Base-by-base conservation (phyloP, 2,888 invertebrate genomes). In the Fragum sueziense region DNA sequence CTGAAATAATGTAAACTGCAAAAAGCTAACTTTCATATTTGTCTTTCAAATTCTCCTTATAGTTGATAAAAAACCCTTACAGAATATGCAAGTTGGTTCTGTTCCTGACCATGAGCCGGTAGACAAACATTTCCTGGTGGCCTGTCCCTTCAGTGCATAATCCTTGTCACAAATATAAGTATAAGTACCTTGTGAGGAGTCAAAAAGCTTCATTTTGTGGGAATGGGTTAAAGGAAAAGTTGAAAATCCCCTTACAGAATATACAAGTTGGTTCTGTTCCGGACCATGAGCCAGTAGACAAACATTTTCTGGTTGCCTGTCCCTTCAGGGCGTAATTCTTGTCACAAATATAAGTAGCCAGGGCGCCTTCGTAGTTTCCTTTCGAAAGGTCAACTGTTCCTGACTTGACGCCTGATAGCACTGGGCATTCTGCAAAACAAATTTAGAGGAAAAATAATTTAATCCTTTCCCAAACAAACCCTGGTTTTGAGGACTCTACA, bases 41-140 rank as follows among this genome's bases (percentile, higher is more conserved):
- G 37, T 37, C 37, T 9, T 37, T 37, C 6, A 37, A 9, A 37
- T 37, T 6, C 37, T 37, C 14, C 14, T 37, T 37, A 37, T 14
- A 37, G 37, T 37, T 37, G 37, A 9, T 37, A 37, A 9, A 37
- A 37, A 37, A 37, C 7, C 6, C 14, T 37, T 37, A 9, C 7
- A 37, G 14, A 37, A 37, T 37, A 37, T 74, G 68, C 84, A 84
- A 6, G 61, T 65, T n/a, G 80, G 80, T 33, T 62, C 62, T 9
- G 69, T 62, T 25, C 84, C 84, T 25, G 73, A 67, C 84, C 84
- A 84, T 1, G 59, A 17, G 1, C 84, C 84, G n/a, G 80, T 71
- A 11, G 80, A 54, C 62, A 73, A 68, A 33, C 83, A 83, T 0
- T 67, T 70, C 25, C 80, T 75, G 0, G 37, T 37, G 37, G 14